These are phyloP conservation scores for Aythya baeri DNA, from an alignment of 2,113 vertebrate genomes.

Conservation along the genomic window DNA sequence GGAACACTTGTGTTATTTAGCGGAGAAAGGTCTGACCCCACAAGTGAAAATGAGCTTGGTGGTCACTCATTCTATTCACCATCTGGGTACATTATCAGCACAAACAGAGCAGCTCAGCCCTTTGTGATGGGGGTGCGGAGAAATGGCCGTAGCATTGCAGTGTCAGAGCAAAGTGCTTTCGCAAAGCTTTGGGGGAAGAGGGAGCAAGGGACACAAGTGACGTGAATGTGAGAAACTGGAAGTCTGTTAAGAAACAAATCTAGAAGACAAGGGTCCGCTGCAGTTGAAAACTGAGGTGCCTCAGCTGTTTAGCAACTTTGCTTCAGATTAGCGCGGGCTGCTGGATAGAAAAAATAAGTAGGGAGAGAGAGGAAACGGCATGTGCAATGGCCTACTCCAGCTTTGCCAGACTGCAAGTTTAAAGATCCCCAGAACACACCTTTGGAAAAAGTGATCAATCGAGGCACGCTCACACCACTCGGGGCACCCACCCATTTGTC, in stretches of 20 bases:
- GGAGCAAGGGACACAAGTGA: neutral
- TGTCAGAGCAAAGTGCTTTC: neutral
- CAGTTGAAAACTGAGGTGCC: neutral
- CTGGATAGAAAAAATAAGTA: neutral
- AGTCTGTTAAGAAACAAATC: neutral
- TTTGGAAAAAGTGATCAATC: neutral
- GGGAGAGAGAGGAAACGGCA: neutral
- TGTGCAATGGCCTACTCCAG: neutral
- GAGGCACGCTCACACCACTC: neutral
- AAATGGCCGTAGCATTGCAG: neutral
- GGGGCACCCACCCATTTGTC: neutral
- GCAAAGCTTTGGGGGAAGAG: neutral
- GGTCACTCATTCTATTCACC: slow-evolving; percentile 55
- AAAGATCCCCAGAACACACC: neutral
- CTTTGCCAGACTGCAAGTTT: neutral
- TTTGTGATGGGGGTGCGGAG: neutral
- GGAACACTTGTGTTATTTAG: slow-evolving; percentile 78
- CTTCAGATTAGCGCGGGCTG: neutral
- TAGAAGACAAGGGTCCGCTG: neutral
- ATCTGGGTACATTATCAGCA: slow-evolving; percentile 58
- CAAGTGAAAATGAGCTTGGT: slow-evolving; percentile 73
- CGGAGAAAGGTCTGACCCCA: slow-evolving; percentile 74
- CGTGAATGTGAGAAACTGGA: neutral
- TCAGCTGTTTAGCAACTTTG: neutral
- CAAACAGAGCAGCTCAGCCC: slow-evolving; percentile 41